Base-by-base conservation (phyloP, 1,140 invertebrate species). In the Cotesia typhae region DNA sequence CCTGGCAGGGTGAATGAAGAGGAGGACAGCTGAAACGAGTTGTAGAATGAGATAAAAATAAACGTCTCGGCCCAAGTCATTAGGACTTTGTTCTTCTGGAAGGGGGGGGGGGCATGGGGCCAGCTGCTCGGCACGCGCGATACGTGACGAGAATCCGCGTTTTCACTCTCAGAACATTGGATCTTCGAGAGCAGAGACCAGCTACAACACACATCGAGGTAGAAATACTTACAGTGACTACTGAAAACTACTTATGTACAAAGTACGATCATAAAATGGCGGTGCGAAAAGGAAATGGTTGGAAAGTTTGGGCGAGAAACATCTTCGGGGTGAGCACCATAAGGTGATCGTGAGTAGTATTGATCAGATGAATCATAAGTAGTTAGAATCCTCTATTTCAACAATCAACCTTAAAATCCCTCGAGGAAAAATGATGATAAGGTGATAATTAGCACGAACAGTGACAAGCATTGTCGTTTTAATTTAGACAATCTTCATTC, bases 61-160 rank as follows among this genome's bases (percentile, higher is more conserved):
- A 47, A 47, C 35, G 55, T 61, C 47, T 64, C 59, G 78, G 72
- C 53, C 78, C 67, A 71, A 75, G 72, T 80, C 78, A 80, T 81
- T 81, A 81, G 79, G 76, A 80, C 72, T 79, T 80, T 78, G 79
- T 76, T 9, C 6, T 9, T 6, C 10, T 9, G 6, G 41, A 77
- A 74, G 73, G 76, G 73, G 69, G 14, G 14, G 14, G 14, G 14
- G 14, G 14, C 70, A 59, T 28, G 71, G 64, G 53, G 55, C 71
- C 71, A 67, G 64, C 71, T 70, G 73, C 51, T 64, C 63, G 73
- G 73, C 73, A 74, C 73, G 73, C 73, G 73, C 69, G 69, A 74
- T 68, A 74, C 73, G 73, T 71, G 73, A 71, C 66, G 60, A 47
- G 74, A 75, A 75, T 72, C n/a, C 4, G 36, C 52, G 52, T 57